phyloP scores from a whole-genome alignment of 2,113 vertebrate genomes.

The Fregetta grallaria region DNA sequence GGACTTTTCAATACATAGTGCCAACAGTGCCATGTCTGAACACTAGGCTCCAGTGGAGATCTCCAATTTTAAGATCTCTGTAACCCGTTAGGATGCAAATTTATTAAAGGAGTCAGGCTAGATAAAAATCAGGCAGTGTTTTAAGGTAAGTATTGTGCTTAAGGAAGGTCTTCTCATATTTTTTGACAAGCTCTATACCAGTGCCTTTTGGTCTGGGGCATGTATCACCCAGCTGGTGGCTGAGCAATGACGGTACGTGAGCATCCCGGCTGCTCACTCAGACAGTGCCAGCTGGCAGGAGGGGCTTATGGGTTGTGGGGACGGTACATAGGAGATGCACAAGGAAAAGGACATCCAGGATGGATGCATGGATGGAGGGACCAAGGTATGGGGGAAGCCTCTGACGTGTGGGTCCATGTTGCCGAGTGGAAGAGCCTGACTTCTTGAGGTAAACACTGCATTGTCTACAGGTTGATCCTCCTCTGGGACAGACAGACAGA shows the following conservation, averaged over 20 bases:
- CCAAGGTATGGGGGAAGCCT: fast-evolving
- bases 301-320: not conserved
- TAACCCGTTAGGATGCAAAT: not conserved
- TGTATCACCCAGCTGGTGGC: not conserved
- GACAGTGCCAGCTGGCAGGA: not conserved
- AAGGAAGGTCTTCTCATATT: not conserved
- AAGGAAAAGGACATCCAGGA: not conserved
- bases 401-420: not conserved
- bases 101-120: not conserved
- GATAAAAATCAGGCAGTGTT: not conserved
- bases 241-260: not conserved
- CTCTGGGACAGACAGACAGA: not conserved
- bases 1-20: not conserved
- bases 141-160: not conserved
- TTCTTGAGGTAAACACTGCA: not conserved
- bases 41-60: not conserved
- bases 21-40: not conserved
- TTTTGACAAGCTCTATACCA: not conserved
- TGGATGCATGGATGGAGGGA: not conserved
- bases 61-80: not conserved
- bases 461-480: not conserved
- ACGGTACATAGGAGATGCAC: not conserved
- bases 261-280: not conserved
- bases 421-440: not conserved
- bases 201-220: not conserved